These are phyloP conservation scores for Sminthurides aquaticus DNA, from an alignment of 2,888 invertebrate genomes.

Conservation along the genomic window DNA sequence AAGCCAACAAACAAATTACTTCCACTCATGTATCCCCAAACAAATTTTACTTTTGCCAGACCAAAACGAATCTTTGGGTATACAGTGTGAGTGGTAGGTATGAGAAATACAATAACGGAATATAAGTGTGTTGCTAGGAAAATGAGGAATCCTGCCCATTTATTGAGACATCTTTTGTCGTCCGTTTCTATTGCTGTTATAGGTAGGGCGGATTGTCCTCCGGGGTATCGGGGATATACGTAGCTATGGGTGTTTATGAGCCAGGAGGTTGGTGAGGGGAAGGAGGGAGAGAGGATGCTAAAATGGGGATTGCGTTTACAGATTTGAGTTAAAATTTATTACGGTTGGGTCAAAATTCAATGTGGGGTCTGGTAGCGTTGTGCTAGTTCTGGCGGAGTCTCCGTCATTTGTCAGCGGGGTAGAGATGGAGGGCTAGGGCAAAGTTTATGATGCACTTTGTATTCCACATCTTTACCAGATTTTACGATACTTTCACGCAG, in stretches of 20 bases:
- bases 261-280: no score
- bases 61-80: neutral
- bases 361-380: neutral
- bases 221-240: no score
- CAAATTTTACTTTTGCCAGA: neutral
- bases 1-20: slow-evolving; percentile 8
- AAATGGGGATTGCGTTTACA: no score
- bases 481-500: no score
- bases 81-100: neutral
- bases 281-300: neutral
- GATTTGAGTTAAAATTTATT: neutral
- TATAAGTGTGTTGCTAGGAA: no score
- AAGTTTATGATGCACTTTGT: no score
- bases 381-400: neutral
- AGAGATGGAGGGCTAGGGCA: neutral
- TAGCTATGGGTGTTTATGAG: no score
- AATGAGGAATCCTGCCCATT: no score
- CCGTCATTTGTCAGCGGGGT: neutral
- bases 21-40: neutral
- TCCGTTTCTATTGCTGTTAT: no score
- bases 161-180: no score
- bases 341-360: neutral
- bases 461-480: neutral
- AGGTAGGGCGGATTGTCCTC: no score
- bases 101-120: neutral